phyloP scores from a whole-genome alignment of 2,797 vertebrate genomes.

The Microcaecilia unicolor region DNA sequence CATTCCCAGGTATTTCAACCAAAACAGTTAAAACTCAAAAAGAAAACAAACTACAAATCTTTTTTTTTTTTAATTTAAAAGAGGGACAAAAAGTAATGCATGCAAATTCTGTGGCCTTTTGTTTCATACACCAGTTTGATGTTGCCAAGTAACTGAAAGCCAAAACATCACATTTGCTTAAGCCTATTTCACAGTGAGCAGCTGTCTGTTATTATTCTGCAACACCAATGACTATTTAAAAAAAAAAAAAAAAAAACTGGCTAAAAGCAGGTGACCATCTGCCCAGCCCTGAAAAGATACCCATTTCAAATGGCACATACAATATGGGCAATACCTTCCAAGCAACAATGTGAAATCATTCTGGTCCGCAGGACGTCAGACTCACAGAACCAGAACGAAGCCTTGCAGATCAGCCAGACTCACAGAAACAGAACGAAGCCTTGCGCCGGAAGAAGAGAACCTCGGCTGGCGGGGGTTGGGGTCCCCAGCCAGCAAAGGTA shows the following conservation, averaged over 20 bases:
- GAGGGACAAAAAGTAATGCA: constrained; percentile 18
- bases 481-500: no score
- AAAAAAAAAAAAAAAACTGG: constrained; percentile 47
- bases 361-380: no score
- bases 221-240: constrained; percentile 45
- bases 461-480: no score
- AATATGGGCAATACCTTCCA: no score
- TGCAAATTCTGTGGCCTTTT: constrained; percentile 26
- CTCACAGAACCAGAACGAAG: no score
- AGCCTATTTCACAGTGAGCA: constrained; percentile 55
- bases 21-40: background rate
- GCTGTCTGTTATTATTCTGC: constrained; percentile 57
- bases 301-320: constrained; percentile 11
- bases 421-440: no score
- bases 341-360: no score
- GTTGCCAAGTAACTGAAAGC: constrained; percentile 46
- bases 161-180: constrained; percentile 42
- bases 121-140: constrained; percentile 31
- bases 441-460: no score
- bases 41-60: background rate
- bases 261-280: constrained; percentile 68
- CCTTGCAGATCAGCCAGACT: no score
- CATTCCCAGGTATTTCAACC: no score
- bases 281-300: constrained; percentile 44
- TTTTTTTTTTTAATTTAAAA: background rate